Evolutionary conservation across 2,113 vertebrate genomes (phyloP).

Genomic region (Notothenia rossii): DNA sequence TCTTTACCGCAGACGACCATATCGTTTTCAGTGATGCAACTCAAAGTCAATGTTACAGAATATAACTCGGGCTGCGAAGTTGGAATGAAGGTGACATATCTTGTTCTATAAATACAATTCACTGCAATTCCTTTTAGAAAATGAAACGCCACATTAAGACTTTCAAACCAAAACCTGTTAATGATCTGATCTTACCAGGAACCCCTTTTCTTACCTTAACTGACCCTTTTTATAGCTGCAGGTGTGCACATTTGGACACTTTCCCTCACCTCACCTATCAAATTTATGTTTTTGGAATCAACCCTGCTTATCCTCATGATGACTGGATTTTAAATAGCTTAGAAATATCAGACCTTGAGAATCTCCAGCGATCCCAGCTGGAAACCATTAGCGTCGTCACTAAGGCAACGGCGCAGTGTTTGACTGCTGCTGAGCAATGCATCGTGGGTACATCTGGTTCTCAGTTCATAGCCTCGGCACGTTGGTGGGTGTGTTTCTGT

Average conservation of each 20-base stretch:
- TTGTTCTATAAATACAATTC: background rate
- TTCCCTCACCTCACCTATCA: conserved; percentile 19
- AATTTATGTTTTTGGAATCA: conserved; percentile 43
- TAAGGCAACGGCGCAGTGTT: conserved; percentile 77
- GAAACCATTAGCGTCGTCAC: conserved; percentile 81
- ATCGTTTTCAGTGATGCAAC: conserved; percentile 43
- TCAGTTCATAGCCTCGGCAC: conserved; percentile 59
- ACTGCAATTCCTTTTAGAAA: background rate
- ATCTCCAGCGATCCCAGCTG: conserved; percentile 68
- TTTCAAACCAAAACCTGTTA: background rate
- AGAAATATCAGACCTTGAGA: conserved; percentile 49
- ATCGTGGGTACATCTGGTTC: conserved; percentile 77
- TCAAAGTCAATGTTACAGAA: background rate
- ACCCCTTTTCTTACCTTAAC: conserved; percentile 38
- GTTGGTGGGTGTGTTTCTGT: conserved; percentile 56
- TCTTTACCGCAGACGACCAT: conserved; percentile 27
- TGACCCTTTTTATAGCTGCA: conserved; percentile 39
- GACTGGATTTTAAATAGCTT: conserved; percentile 50
- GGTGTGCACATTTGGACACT: conserved; percentile 34
- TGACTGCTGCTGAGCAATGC: conserved; percentile 71
- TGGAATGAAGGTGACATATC: background rate
- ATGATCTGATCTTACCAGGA: conserved; percentile 9
- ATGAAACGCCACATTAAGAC: background rate
- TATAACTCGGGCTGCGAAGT: background rate
- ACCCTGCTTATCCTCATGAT: conserved; percentile 13